Conservation (phyloP, 2,888 invertebrate species). For the Thelaira solivaga region DNA sequence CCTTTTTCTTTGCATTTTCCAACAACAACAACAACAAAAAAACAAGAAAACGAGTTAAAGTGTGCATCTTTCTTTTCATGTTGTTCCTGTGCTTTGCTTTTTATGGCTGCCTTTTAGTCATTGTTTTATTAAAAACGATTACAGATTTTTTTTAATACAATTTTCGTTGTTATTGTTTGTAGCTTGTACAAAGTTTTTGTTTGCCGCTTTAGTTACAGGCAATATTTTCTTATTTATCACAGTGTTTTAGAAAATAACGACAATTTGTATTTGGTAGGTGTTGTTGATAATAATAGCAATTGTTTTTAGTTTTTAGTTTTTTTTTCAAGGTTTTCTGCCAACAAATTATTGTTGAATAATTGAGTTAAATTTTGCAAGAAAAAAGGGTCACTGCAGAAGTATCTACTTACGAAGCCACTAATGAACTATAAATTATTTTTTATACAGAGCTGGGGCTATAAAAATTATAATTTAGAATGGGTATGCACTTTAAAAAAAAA, state of each 20-base stretch:
- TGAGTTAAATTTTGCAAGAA: not conserved
- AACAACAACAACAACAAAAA: constrained; percentile 2
- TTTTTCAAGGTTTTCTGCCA: constrained; percentile 40
- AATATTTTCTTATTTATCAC: constrained; percentile 48
- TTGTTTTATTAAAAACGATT: constrained; percentile 54
- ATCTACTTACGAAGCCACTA: no score
- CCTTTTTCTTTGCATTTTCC: not conserved
- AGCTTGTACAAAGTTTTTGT: constrained; percentile 4
- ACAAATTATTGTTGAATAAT: constrained; percentile 23
- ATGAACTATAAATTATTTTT: no score
- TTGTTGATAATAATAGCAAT: constrained; percentile 23
- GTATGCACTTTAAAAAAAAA: no score
- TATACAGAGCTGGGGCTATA: no score
- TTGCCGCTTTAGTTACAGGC: constrained; percentile 23
- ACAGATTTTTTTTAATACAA: constrained; percentile 21
- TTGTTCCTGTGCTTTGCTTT: not conserved
- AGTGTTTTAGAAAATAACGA: not conserved
- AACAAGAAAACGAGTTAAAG: no score
- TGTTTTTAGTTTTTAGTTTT: no score
- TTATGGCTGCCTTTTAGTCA: constrained; percentile 25
- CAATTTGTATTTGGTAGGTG: constrained; percentile 3
- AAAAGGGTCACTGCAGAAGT: no score
- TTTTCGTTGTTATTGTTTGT: constrained; percentile 7
- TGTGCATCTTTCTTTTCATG: not conserved
- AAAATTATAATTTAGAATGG: no score